Percentiles rank a stretch among this genome's conserved stretches.
phyloP scores from a whole-genome alignment of 2,888 invertebrate genomes.

The Thereva nobilitata region DNA sequence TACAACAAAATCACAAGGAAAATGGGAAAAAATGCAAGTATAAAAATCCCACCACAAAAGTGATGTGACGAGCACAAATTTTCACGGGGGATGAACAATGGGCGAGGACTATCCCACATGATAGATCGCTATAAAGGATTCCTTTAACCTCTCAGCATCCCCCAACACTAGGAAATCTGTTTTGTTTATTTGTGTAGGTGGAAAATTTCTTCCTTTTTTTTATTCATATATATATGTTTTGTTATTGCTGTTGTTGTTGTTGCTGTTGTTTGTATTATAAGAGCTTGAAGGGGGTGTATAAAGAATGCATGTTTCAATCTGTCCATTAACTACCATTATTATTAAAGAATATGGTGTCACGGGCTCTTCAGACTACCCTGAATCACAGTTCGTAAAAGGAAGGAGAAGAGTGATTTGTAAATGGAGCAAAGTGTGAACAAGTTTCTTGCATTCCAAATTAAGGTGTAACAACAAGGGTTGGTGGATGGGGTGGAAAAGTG shows the following conservation, averaged over 20 bases:
- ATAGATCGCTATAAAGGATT: constrained; percentile 27
- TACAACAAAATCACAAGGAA: too few relatives aligned
- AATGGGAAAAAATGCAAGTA: too few relatives aligned
- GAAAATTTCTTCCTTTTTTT: too few relatives aligned
- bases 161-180: too few relatives aligned
- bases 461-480: too few relatives aligned
- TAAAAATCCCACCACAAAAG: constrained; percentile 12
- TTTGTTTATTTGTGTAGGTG: too few relatives aligned
- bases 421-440: too few relatives aligned
- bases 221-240: too few relatives aligned
- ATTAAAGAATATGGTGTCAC: constrained; percentile 14
- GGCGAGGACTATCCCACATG: constrained; percentile 26
- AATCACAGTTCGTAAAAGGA: not conserved
- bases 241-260: too few relatives aligned
- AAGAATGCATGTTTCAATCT: constrained; percentile 21
- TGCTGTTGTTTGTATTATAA: too few relatives aligned
- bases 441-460: too few relatives aligned
- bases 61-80: constrained; percentile 33
- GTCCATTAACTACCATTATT: constrained; percentile 25
- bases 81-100: constrained; percentile 31
- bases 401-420: not conserved
- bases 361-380: constrained; percentile 9
- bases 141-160: constrained; percentile 5
- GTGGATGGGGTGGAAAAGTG: too few relatives aligned
- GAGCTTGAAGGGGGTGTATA: not conserved